phyloP scores from a whole-genome alignment of 2,113 vertebrate species.

The Copsychus sechellarum region DNA sequence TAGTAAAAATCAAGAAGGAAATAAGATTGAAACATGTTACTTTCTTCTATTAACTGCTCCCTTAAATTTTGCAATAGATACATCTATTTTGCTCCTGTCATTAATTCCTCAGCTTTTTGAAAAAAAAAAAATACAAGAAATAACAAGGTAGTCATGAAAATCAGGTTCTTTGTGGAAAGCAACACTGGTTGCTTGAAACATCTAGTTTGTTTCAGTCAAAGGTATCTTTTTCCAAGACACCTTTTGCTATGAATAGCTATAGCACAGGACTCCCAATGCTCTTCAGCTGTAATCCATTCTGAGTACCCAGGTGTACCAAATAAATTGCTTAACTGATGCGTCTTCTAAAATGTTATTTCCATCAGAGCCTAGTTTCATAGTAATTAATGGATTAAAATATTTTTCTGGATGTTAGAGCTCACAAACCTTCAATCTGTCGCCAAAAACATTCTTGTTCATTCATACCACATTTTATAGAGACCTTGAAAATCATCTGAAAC shows the following conservation, averaged over 20 bases:
- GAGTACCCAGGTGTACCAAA: neutral
- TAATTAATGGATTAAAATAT: slow-evolving; percentile 36
- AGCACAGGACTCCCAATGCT: neutral
- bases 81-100: neutral
- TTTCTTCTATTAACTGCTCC: neutral
- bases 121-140: neutral
- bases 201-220: neutral
- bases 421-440: neutral
- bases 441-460: neutral
- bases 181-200: neutral
- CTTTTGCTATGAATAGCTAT: neutral
- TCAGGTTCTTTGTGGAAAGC: neutral
- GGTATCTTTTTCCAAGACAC: neutral
- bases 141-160: neutral
- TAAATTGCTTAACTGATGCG: neutral
- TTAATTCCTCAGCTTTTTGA: neutral
- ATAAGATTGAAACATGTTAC: neutral
- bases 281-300: neutral
- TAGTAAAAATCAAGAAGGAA: neutral
- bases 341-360: neutral
- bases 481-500: neutral
- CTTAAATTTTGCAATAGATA: neutral
- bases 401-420: neutral
- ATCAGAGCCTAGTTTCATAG: neutral
- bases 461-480: accelerated